Conservation (phyloP, 2,113 vertebrate species). For the Tretioscincus oriximinensis region DNA sequence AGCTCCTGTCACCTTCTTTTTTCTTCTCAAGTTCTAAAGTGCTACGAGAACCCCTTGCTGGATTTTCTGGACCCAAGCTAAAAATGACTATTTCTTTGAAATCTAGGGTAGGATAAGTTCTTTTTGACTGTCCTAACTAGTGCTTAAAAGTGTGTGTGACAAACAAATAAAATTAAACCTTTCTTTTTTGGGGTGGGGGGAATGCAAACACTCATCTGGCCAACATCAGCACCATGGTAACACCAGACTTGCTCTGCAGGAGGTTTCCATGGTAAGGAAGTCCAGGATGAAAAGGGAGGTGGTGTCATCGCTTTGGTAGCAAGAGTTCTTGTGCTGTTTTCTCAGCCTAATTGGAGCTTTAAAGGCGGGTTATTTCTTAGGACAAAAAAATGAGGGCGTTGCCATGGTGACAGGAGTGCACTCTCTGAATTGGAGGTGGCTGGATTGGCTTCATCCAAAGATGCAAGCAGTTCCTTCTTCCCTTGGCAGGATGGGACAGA, state of each 20-base stretch:
- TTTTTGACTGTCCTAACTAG: background rate
- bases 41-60: too few species aligned
- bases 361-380: conserved; percentile 18
- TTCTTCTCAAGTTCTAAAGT: too few species aligned
- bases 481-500: too few species aligned
- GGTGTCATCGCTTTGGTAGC: conserved; percentile 6
- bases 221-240: conserved; percentile 1
- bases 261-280: conserved; percentile 16
- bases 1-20: too few species aligned
- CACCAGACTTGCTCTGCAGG: background rate
- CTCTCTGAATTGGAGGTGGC: conserved; percentile 25
- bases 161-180: background rate
- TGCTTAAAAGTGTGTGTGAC: background rate
- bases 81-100: too few species aligned
- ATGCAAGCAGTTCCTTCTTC: conserved; percentile 24
- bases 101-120: too few species aligned
- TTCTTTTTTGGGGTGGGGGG: background rate
- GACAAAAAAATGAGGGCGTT: conserved; percentile 70
- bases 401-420: conserved; percentile 59
- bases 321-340: conserved; percentile 36
- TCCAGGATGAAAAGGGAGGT: background rate
- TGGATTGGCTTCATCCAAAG: conserved; percentile 28
- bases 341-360: conserved; percentile 32
- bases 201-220: background rate
- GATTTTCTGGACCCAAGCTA: too few species aligned